A percentile compares a stretch with the other conserved stretches of the same genome.
Conservation (phyloP, 2,113 vertebrate genomes). For the Malurus elegans region DNA sequence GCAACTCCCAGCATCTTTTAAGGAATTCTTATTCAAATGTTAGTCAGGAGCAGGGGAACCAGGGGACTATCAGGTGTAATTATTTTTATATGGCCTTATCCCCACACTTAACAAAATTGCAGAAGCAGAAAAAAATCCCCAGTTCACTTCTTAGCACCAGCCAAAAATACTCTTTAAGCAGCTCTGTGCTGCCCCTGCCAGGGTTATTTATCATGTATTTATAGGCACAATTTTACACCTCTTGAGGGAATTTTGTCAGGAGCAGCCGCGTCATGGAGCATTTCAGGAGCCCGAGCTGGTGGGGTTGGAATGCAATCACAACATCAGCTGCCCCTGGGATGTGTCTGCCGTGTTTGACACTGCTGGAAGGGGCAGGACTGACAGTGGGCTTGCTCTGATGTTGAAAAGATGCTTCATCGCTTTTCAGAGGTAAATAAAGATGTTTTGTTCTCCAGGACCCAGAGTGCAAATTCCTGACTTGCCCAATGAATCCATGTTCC, state of each 20-base stretch:
- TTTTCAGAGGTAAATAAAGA: not conserved
- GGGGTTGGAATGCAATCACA: accelerated
- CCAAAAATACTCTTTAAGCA: not conserved
- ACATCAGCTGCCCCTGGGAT: accelerated
- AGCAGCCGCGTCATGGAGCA: not conserved
- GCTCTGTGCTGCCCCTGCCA: not conserved
- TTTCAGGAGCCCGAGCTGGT: not conserved
- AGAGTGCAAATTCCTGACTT: not conserved
- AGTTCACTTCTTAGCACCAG: not conserved
- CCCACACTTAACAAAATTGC: not conserved
- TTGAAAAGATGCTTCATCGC: no score
- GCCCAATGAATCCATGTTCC: accelerated
- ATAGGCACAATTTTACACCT: not conserved
- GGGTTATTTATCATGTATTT: not conserved
- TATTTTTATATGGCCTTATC: not conserved
- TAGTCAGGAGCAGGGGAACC: not conserved
- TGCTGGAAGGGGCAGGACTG: not conserved
- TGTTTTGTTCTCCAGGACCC: not conserved
- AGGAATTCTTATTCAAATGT: not conserved
- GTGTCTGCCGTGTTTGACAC: not conserved
- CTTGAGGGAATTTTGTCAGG: not conserved
- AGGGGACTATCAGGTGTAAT: not conserved
- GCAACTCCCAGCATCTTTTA: not conserved
- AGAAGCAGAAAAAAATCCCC: not conserved
- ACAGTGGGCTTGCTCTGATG: accelerated